Evolutionary conservation across 2,888 invertebrate genomes (phyloP).

Genomic region (Euzophera pinguis): DNA sequence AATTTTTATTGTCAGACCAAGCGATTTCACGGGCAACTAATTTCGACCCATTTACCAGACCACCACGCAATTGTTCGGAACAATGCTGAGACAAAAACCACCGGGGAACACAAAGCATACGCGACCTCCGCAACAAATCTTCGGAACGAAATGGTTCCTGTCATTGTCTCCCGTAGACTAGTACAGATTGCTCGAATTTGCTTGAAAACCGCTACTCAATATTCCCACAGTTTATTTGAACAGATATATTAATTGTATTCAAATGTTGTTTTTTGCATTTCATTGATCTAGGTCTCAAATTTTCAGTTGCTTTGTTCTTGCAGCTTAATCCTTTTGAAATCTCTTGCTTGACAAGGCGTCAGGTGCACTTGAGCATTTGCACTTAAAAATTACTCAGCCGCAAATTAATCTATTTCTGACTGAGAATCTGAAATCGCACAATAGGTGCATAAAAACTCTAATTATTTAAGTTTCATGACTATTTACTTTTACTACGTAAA

Average conservation of each 20-base stretch:
- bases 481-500: too few species aligned
- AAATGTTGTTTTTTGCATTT: not conserved
- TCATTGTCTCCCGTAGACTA: slow-evolving; percentile 53
- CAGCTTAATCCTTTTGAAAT: too few species aligned
- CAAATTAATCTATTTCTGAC: too few species aligned
- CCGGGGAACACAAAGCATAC: slow-evolving; percentile 38
- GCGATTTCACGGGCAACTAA: slow-evolving; percentile 39
- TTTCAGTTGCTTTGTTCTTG: too few species aligned
- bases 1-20: slow-evolving; percentile 23
- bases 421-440: too few species aligned
- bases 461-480: too few species aligned
- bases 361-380: too few species aligned
- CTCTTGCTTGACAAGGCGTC: too few species aligned
- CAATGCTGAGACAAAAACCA: slow-evolving; percentile 37
- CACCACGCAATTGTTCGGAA: slow-evolving; percentile 41
- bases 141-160: slow-evolving; percentile 61
- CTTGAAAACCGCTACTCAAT: slow-evolving; percentile 10
- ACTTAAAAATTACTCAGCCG: too few species aligned
- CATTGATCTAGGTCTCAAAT: too few species aligned
- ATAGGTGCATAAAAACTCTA: too few species aligned
- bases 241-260: not conserved
- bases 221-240: not conserved
- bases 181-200: slow-evolving; percentile 45
- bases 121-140: slow-evolving; percentile 49
- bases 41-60: slow-evolving; percentile 38